Percentiles rank a stretch among this genome's conserved stretches.
These are phyloP conservation scores for Drepanosiphum platanoidis DNA, from an alignment of 2,888 invertebrate genomes.

Conservation along the genomic window DNA sequence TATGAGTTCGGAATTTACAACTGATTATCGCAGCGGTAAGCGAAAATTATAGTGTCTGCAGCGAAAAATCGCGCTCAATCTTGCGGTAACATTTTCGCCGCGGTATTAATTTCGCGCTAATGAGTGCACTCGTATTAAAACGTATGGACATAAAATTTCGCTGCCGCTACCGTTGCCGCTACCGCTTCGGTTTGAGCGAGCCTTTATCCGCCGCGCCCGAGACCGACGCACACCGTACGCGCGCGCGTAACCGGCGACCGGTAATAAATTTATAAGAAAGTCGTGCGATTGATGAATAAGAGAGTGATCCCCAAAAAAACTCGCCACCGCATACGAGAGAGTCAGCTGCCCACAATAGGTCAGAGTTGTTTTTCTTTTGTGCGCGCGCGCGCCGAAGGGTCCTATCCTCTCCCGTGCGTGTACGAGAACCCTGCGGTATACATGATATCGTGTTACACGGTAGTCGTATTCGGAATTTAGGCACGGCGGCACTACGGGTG, in stretches of 20 bases:
- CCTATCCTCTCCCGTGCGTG: background rate
- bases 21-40: no score
- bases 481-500: slow-evolving; percentile 11
- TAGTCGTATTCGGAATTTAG: slow-evolving; percentile 56
- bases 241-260: slow-evolving; percentile 12
- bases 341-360: slow-evolving; percentile 57
- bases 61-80: no score
- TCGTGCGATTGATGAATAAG: slow-evolving; percentile 26
- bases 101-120: no score
- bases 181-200: no score
- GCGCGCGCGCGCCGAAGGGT: background rate
- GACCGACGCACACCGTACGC: background rate
- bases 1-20: no score
- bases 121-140: no score
- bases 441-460: slow-evolving; percentile 50
- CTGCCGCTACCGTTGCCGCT: no score
- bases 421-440: background rate
- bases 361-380: slow-evolving; percentile 28
- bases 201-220: background rate
- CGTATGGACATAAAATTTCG: no score
- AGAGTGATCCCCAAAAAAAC: slow-evolving; percentile 43
- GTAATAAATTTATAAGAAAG: slow-evolving; percentile 22
- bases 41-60: no score
- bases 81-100: no score
- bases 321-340: slow-evolving; percentile 15